Percentiles rank a stretch among this genome's conserved stretches.
phyloP scores from a whole-genome alignment of 2,888 invertebrate species.

The Campaea margaritaria region DNA sequence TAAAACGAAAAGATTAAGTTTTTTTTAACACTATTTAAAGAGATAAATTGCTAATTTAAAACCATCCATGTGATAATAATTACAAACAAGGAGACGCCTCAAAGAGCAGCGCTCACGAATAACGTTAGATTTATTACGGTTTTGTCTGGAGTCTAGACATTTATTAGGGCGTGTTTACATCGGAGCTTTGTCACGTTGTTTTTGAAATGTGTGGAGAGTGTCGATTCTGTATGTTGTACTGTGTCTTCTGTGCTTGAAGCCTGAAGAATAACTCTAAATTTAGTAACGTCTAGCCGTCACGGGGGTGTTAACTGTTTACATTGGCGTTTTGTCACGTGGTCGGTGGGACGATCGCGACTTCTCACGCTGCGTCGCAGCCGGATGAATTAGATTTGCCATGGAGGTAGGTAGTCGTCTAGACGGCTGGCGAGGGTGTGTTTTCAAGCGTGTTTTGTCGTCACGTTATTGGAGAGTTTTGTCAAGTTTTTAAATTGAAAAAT shows the following conservation, averaged over 20 bases:
- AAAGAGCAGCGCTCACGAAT: not conserved
- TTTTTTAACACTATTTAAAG: too few species aligned
- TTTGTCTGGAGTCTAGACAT: not conserved
- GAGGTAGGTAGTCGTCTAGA: slow-evolving; percentile 24
- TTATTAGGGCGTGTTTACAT: too few species aligned
- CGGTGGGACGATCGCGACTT: not conserved
- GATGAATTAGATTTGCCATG: slow-evolving; percentile 17
- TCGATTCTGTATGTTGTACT: too few species aligned
- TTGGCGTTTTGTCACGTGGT: slow-evolving; percentile 9
- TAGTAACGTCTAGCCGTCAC: slow-evolving; percentile 15
- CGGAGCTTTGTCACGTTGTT: too few species aligned
- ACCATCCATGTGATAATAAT: too few species aligned
- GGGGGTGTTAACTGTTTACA: slow-evolving; percentile 11
- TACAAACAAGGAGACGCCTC: too few species aligned
- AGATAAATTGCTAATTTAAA: too few species aligned
- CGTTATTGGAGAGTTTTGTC: not conserved
- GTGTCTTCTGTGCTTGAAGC: too few species aligned
- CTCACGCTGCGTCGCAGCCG: slow-evolving; percentile 10
- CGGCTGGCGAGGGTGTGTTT: slow-evolving; percentile 10
- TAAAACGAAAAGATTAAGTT: too few species aligned
- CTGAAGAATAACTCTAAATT: not conserved
- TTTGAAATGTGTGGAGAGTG: too few species aligned
- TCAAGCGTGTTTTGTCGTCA: slow-evolving; percentile 7
- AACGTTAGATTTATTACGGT: not conserved
- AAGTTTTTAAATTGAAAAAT: not conserved